These are phyloP conservation scores for Pandemis cinnamomeana DNA, from an alignment of 2,888 invertebrate species.

Conservation along the genomic window DNA sequence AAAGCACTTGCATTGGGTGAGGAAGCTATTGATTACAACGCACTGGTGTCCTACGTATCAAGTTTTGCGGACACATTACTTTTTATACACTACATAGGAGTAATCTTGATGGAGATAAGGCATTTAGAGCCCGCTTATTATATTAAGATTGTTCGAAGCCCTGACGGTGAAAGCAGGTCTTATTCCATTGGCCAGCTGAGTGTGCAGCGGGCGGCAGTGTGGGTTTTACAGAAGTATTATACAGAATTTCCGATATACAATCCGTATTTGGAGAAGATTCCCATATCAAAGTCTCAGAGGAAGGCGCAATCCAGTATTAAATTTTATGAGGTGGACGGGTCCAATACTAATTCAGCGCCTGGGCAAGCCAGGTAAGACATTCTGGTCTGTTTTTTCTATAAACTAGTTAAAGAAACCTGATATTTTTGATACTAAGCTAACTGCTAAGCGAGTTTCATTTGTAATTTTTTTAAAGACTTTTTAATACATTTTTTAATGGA, in stretches of 20 bases:
- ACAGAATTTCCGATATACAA: slow-evolving; percentile 98
- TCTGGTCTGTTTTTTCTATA: not conserved
- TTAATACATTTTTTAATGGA: too few species aligned
- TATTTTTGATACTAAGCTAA: not conserved
- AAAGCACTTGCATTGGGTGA: slow-evolving; percentile 92
- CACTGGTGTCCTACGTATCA: slow-evolving; percentile 95
- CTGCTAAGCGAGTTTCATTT: not conserved
- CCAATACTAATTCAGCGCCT: slow-evolving; percentile 87
- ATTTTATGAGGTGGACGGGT: slow-evolving; percentile 98
- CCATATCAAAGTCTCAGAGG: slow-evolving; percentile 92
- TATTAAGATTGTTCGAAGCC: slow-evolving; percentile 95
- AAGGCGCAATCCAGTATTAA: slow-evolving; percentile 94
- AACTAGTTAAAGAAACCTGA: not conserved
- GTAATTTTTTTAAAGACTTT: not conserved
- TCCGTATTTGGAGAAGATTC: slow-evolving; percentile 96
- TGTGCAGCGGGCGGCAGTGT: slow-evolving; percentile 97
- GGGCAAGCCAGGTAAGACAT: slow-evolving; percentile 86
- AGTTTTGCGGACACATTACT: slow-evolving; percentile 97
- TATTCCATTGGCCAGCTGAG: slow-evolving; percentile 96
- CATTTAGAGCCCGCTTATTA: slow-evolving; percentile 96
- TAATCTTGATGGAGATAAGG: slow-evolving; percentile 96
- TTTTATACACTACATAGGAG: slow-evolving; percentile 97
- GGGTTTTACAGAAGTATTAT: slow-evolving; percentile 97
- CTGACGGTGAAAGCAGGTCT: slow-evolving; percentile 96
- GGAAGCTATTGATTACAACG: slow-evolving; percentile 93